Conservation (phyloP, 1,140 invertebrate genomes). For the Halesus radiatus region DNA sequence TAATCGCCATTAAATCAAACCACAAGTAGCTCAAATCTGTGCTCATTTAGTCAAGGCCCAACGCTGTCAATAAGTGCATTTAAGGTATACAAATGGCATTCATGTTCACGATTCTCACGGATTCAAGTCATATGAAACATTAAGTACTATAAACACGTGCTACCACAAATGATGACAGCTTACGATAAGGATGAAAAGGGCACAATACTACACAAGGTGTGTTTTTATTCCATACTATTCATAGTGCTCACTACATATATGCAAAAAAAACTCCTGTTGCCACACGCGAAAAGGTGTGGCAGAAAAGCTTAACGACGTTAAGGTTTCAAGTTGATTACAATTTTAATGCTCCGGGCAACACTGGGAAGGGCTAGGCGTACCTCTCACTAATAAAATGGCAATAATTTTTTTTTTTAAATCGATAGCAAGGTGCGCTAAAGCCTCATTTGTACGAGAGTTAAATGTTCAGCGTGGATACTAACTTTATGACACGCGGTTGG, state of each 20-base stretch:
- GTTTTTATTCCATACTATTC: background rate
- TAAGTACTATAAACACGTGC: constrained; percentile 13
- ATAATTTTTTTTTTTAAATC: background rate
- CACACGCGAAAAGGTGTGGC: constrained; percentile 14
- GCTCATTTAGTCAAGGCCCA: background rate
- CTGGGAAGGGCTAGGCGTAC: background rate
- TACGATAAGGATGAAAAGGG: constrained; percentile 17
- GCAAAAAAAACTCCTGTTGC: background rate
- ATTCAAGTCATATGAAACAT: background rate
- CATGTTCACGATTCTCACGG: constrained; percentile 13
- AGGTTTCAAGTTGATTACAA: constrained; percentile 7
- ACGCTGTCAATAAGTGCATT: background rate
- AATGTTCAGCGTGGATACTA: too few species aligned
- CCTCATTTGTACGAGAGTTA: too few species aligned
- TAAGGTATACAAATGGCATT: background rate
- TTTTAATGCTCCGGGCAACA: background rate
- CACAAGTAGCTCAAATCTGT: too few species aligned
- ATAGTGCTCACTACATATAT: background rate
- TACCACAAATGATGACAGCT: constrained; percentile 11
- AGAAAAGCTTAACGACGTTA: background rate
- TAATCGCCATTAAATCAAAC: too few species aligned
- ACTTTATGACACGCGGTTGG: too few species aligned
- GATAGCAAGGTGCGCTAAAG: too few species aligned
- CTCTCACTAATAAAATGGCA: background rate
- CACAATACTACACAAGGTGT: background rate